Evolutionary conservation across 2,797 vertebrate species (phyloP), one percentile per base, ranked within the genome.

Genomic region (Mormyrus proboscirostris): DNA sequence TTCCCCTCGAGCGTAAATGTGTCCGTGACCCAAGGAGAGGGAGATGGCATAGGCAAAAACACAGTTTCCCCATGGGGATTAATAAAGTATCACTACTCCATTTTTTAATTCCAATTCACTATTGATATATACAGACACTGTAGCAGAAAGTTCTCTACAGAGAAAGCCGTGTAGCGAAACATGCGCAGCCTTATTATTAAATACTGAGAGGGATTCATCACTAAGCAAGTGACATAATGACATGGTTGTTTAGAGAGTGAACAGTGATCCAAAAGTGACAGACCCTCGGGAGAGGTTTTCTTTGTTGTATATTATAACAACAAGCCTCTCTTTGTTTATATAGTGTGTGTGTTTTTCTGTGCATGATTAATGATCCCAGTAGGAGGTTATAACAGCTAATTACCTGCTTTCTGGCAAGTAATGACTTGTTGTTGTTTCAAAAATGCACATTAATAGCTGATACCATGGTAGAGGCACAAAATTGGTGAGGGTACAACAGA

Each of bases 341-440:
- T 29, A 1, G 76, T 65, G 1, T 29, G 59, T 47, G 76, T 49
- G 22, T 88, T 41, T 79, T 53, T 87, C 59, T 29, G 59, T 33
- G 41, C 73, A 10, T 57, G 2, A 89, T 89, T 87, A 89, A 89
- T 62, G 76, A 19, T 82, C 79, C 33, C n/a, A 47, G 57, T 90
- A 88, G 83, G 69, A 19, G 3, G 25, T 89, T 89, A 88, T 90
- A 88, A 47, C 83, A 89, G 50, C 85, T 91, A 88, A 92, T 93
- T 86, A 88, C 41, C 44, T 0, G 19, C 76, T 76, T 65, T 90
- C 82, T 51, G 82, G 25, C 25, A 29, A 85, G 47, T 47, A 29
- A 25, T 51, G 51, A 50, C n/a, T 85, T 51, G n/a, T 12, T 82
- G 41, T 47, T 84, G 10, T 51, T 51, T 84, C n/a, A 85, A 12